Percentiles rank a stretch among this genome's conserved stretches.
These are phyloP conservation scores for Mormyrus proboscirostris DNA, from an alignment of 2,797 vertebrate species.

Conservation along the genomic window DNA sequence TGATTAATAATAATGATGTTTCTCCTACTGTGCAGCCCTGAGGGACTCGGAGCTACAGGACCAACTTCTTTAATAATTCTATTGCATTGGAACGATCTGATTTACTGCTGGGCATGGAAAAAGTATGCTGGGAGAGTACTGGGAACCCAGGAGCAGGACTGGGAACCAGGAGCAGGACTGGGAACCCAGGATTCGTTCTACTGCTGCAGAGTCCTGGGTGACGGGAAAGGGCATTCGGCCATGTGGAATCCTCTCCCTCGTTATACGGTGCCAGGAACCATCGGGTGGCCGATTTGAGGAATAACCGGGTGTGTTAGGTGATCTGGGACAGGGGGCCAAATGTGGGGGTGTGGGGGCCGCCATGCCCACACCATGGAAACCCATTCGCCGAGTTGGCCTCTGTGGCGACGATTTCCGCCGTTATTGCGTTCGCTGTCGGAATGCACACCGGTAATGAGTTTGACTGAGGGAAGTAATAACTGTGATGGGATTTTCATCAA, in stretches of 20 bases:
- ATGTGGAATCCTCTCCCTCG: not conserved
- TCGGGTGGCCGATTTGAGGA: not conserved
- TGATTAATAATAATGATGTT: conserved; percentile 22
- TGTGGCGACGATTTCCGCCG: not conserved
- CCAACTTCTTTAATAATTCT: conserved; percentile 8
- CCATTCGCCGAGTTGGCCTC: not conserved
- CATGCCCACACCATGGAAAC: not conserved
- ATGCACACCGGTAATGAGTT: conserved; percentile 51
- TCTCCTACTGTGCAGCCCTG: conserved; percentile 13
- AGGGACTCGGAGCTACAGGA: not conserved
- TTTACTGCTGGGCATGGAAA: conserved; percentile 11
- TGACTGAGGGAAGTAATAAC: conserved; percentile 47
- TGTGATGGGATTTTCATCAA: conserved; percentile 54
- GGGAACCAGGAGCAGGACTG: no score
- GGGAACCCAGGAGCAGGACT: not conserved
- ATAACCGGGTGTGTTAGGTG: not conserved
- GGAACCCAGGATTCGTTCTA: not conserved
- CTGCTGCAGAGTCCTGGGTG: not conserved
- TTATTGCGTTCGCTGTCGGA: not conserved
- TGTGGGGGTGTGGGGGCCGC: not conserved
- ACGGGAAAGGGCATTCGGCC: not conserved
- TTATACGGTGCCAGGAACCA: not conserved
- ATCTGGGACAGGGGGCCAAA: not conserved
- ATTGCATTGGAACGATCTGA: conserved; percentile 15
- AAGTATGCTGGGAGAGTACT: not conserved